These are phyloP conservation scores for Dissostichus mawsoni DNA, from an alignment of 2,113 vertebrate species.

Conservation along the genomic window DNA sequence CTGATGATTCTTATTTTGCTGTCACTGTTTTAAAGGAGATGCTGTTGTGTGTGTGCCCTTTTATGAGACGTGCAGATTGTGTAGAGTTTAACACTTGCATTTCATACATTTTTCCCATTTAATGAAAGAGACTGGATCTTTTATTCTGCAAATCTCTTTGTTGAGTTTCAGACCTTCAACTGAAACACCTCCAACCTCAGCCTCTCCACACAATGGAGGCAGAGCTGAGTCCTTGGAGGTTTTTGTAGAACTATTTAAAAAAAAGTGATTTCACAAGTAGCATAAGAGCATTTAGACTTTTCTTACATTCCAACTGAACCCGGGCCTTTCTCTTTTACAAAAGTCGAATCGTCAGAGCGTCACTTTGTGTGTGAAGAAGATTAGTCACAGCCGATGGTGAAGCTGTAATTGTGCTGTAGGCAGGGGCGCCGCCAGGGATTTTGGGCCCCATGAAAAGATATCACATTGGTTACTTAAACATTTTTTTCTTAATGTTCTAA, in stretches of 20 bases:
- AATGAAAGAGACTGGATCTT: not conserved
- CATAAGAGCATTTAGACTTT: not conserved
- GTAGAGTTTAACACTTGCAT: not conserved
- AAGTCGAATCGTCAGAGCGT: not conserved
- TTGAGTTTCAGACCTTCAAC: conserved; percentile 27
- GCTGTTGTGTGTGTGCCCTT: conserved; percentile 1
- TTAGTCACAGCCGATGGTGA: not conserved
- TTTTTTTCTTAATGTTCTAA: no score
- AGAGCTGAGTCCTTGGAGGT: conserved; percentile 31
- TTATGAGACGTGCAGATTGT: not conserved
- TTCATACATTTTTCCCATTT: not conserved
- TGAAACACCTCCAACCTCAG: not conserved
- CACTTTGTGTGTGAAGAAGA: not conserved
- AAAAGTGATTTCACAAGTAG: not conserved
- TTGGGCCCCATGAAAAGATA: no score
- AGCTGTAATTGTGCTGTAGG: not conserved
- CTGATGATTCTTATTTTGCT: not conserved
- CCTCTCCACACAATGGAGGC: not conserved
- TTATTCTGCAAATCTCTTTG: conserved; percentile 12
- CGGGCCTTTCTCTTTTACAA: not conserved
- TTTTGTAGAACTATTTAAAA: conserved; percentile 8
- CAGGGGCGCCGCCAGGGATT: no score
- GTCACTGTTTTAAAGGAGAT: not conserved
- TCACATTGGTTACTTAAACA: no score
- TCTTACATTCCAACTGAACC: not conserved